A percentile compares a stretch with the other conserved stretches of the same genome.
Evolutionary conservation across 2,888 invertebrate genomes (phyloP).

Genomic region (Caenorhabditis sinica): DNA sequence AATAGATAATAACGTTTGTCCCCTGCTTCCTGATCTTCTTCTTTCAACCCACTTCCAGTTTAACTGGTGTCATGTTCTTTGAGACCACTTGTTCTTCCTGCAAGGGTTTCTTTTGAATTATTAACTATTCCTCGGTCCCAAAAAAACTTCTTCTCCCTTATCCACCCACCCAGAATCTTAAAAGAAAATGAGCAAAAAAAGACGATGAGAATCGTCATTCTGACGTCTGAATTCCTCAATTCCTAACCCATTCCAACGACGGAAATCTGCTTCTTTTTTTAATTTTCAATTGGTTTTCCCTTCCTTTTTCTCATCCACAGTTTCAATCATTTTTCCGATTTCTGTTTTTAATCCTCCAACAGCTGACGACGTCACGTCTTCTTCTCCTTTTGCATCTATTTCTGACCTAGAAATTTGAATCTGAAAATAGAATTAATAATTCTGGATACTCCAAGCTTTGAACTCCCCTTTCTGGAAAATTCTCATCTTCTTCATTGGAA

Average conservation of each 20-base stretch:
- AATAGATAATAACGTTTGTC: neutral
- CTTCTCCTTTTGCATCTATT: constrained; percentile 1
- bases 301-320: neutral
- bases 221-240: constrained; percentile 34
- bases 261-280: constrained; percentile 16
- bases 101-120: constrained; percentile 27
- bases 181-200: constrained; percentile 11
- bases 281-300: neutral
- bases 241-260: neutral
- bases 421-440: constrained; percentile 23
- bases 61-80: constrained; percentile 1
- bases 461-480: neutral
- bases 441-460: constrained; percentile 1
- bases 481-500: neutral
- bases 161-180: constrained; percentile 21
- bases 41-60: neutral
- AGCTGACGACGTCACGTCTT: neutral
- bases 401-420: neutral
- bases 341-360: neutral
- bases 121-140: constrained; percentile 1
- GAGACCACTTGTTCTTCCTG: constrained; percentile 1
- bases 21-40: too few relatives aligned
- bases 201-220: constrained; percentile 38
- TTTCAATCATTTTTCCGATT: neutral
- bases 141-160: constrained; percentile 13